These are phyloP conservation scores for Myrmophylax atrothorax DNA, from an alignment of 2,113 vertebrate species.

Conservation along the genomic window DNA sequence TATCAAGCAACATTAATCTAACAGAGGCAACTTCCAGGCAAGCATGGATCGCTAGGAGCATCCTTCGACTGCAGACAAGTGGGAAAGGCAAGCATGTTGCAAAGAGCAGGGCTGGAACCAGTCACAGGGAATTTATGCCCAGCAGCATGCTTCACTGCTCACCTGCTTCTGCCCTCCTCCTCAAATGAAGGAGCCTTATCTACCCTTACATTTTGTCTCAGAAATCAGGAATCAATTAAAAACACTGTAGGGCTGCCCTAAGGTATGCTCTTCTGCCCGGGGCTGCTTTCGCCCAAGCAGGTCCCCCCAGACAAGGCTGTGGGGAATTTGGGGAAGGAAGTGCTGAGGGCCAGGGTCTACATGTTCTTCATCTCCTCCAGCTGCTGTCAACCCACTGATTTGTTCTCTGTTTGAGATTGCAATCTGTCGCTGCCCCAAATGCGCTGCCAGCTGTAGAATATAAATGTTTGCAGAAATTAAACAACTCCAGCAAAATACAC, in stretches of 20 bases:
- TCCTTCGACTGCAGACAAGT: not conserved
- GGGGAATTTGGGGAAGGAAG: not conserved
- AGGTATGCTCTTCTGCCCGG: not conserved
- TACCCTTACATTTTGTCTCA: not conserved
- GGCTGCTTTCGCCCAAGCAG: not conserved
- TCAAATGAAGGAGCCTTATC: not conserved
- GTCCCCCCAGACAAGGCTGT: not conserved
- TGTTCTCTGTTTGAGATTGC: not conserved
- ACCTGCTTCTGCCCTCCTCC: not conserved
- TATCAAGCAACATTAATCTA: slow-evolving; percentile 7
- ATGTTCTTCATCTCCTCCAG: not conserved
- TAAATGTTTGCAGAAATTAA: slow-evolving; percentile 29
- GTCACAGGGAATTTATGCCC: not conserved
- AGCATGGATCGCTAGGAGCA: not conserved
- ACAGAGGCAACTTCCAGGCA: not conserved
- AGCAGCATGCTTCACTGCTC: not conserved
- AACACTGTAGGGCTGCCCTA: not conserved
- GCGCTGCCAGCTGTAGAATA: not conserved
- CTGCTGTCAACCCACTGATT: not conserved
- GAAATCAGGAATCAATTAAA: not conserved
- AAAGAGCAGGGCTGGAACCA: not conserved
- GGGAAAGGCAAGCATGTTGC: not conserved
- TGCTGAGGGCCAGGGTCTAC: not conserved
- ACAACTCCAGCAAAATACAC: slow-evolving; percentile 21
- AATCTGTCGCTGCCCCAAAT: slow-evolving; percentile 27